phyloP scores from a whole-genome alignment of 2,797 vertebrate species.

The Pipistrellus kuhlii region DNA sequence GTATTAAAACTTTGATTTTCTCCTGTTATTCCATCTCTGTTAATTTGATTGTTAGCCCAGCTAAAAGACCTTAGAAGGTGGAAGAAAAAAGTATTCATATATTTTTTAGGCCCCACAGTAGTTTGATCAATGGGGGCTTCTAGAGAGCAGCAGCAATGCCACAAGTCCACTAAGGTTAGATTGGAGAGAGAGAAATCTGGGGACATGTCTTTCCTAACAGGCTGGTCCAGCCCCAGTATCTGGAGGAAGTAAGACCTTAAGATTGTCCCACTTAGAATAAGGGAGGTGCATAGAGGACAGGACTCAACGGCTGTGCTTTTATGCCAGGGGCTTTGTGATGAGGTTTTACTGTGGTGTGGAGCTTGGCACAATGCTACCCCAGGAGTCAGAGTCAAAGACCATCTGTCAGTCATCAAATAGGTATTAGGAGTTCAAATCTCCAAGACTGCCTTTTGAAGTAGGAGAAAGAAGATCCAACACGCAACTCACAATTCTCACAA shows the following conservation, averaged over 20 bases:
- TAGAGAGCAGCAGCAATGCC: background rate
- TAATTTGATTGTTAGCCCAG: background rate
- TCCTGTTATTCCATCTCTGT: background rate
- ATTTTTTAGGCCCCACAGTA: background rate
- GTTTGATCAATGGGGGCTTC: background rate
- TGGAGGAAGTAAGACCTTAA: background rate
- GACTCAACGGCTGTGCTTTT: background rate
- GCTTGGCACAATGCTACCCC: background rate
- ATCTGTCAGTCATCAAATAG: background rate
- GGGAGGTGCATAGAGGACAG: background rate
- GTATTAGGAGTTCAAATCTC: background rate
- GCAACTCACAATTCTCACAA: background rate
- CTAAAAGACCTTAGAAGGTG: background rate
- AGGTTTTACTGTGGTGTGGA: background rate
- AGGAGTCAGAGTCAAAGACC: background rate
- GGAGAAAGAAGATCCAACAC: background rate
- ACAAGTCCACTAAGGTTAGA: background rate
- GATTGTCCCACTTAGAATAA: background rate
- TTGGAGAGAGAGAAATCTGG: background rate
- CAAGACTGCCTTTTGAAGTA: background rate
- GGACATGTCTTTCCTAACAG: background rate
- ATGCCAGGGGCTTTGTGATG: background rate
- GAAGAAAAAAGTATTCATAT: background rate
- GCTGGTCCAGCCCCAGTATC: background rate
- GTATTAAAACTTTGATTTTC: background rate